Evolutionary conservation across 2,113 vertebrate genomes (phyloP).

Genomic region (Hymenochirus boettgeri): DNA sequence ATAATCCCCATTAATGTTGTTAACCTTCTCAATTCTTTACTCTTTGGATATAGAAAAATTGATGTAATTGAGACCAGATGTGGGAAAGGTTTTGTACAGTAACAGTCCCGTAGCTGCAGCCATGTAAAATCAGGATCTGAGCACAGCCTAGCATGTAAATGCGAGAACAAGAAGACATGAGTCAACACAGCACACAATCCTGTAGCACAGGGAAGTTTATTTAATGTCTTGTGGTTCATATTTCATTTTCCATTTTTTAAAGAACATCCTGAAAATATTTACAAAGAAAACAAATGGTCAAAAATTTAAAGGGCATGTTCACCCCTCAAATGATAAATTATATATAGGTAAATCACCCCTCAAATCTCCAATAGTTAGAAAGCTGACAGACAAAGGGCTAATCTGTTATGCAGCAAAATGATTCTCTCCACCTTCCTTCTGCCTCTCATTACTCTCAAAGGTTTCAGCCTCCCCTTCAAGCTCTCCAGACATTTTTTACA

Average conservation of each 20-base stretch:
- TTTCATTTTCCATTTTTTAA: conserved; percentile 18
- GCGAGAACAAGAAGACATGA: conserved; percentile 23
- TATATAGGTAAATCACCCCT: too few relatives aligned
- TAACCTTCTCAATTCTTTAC: conserved; percentile 12
- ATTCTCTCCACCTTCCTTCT: too few relatives aligned
- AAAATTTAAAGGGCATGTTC: too few relatives aligned
- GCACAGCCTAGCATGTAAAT: conserved; percentile 12
- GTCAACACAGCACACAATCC: conserved; percentile 25
- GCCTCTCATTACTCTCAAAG: too few relatives aligned
- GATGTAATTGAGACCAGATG: conserved; percentile 24
- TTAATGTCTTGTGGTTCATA: conserved; percentile 18
- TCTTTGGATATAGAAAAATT: conserved; percentile 18
- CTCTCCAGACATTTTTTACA: too few relatives aligned
- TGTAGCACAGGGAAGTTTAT: conserved; percentile 24
- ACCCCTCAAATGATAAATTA: too few relatives aligned
- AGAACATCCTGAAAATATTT: conserved; percentile 5
- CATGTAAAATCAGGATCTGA: conserved; percentile 16
- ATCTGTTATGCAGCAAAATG: too few relatives aligned
- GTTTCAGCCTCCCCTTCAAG: too few relatives aligned
- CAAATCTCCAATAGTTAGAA: too few relatives aligned
- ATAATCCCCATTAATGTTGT: conserved; percentile 10
- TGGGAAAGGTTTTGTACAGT: conserved; percentile 5
- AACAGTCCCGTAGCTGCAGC: conserved; percentile 2
- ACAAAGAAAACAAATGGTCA: background rate
- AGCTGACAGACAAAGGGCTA: too few relatives aligned